These are phyloP conservation scores for Arctia plantaginis DNA, from an alignment of 2,888 invertebrate species.

Conservation along the genomic window DNA sequence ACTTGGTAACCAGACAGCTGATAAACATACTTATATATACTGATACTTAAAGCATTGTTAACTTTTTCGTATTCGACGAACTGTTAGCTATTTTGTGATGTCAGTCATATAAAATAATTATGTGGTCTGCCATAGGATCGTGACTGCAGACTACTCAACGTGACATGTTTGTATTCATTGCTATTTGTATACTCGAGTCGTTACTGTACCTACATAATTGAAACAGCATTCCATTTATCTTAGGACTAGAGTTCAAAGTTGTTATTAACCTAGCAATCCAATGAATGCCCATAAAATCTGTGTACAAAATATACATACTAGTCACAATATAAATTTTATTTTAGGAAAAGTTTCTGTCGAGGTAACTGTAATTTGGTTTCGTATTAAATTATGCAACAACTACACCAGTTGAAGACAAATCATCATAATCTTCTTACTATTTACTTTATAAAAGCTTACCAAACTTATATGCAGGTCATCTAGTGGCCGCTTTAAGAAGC, in stretches of 20 bases:
- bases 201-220: conserved; percentile 16
- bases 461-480: conserved; percentile 25
- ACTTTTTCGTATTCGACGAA: neutral
- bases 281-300: conserved; percentile 7
- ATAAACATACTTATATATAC: too few relatives aligned
- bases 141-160: conserved; percentile 11
- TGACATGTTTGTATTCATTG: conserved; percentile 17
- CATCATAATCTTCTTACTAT: neutral
- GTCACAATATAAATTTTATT: neutral
- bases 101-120: neutral
- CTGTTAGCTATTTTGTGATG: neutral
- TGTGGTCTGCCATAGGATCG: neutral
- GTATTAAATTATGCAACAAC: neutral
- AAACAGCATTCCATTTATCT: conserved; percentile 21
- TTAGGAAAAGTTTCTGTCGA: neutral
- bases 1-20: too few relatives aligned
- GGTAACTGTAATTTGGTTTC: neutral
- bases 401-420: neutral
- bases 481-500: conserved; percentile 32
- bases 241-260: conserved; percentile 14
- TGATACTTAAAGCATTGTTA: neutral
- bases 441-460: neutral
- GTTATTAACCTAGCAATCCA: conserved; percentile 6
- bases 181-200: conserved; percentile 17
- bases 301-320: neutral